A percentile compares a stretch with the other conserved stretches of the same genome.
These are phyloP conservation scores for Smittia sp. DNA, from an alignment of 2,888 invertebrate species.

Conservation along the genomic window DNA sequence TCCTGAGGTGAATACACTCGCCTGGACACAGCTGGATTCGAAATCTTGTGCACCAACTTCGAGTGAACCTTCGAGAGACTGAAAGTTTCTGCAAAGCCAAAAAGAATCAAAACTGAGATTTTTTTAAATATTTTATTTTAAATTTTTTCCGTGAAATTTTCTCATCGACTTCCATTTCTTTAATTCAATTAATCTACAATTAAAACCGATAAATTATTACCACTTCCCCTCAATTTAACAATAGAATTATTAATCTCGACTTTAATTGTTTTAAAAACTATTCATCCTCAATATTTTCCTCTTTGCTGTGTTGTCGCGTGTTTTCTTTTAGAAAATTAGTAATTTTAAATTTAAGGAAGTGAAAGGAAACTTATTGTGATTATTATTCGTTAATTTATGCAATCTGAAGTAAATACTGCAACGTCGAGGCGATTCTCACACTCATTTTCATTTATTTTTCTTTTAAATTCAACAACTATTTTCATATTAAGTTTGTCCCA, in stretches of 20 bases:
- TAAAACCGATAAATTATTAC: slow-evolving; percentile 40
- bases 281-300: slow-evolving; percentile 22
- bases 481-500: slow-evolving; percentile 36
- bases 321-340: slow-evolving; percentile 5
- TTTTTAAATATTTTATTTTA: slow-evolving; percentile 41
- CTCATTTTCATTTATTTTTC: slow-evolving; percentile 38
- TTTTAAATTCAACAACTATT: slow-evolving; percentile 43
- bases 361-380: slow-evolving; percentile 7
- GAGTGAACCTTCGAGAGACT: background rate
- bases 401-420: slow-evolving; percentile 33
- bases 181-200: slow-evolving; percentile 37
- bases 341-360: slow-evolving; percentile 16
- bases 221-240: slow-evolving; percentile 34
- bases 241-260: slow-evolving; percentile 33
- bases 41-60: background rate
- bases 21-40: background rate
- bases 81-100: background rate
- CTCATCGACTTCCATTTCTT: slow-evolving; percentile 18
- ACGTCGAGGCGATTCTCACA: slow-evolving; percentile 9
- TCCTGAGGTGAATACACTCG: slow-evolving; percentile 36
- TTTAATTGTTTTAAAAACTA: slow-evolving; percentile 32
- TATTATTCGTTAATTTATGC: slow-evolving; percentile 36
- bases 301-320: slow-evolving; percentile 11
- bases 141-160: slow-evolving; percentile 29
- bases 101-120: background rate